phyloP scores from a whole-genome alignment of 2,113 vertebrate species.

The Pygoscelis adeliae region DNA sequence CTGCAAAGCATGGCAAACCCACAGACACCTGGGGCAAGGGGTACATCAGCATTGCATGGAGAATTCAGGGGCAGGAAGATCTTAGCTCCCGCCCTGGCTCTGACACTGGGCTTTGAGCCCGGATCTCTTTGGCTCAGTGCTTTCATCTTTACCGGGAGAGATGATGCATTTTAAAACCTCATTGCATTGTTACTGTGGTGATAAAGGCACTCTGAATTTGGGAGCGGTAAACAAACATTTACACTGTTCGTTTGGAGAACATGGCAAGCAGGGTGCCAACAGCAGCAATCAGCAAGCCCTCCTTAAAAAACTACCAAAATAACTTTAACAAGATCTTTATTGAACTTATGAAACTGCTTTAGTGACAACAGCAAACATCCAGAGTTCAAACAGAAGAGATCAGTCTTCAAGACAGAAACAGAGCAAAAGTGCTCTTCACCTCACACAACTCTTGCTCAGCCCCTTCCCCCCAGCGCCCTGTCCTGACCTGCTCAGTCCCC shows the following conservation, averaged over 20 bases:
- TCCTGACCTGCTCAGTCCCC: neutral
- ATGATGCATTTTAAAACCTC: neutral
- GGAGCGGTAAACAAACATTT: neutral
- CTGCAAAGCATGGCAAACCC: neutral
- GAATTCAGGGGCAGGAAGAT: neutral
- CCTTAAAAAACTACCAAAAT: neutral
- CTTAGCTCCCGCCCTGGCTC: neutral
- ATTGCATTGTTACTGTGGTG: neutral
- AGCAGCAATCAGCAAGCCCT: neutral
- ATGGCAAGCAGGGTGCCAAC: neutral
- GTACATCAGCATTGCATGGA: neutral
- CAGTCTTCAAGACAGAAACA: neutral
- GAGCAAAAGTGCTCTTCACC: neutral
- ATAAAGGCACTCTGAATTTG: neutral
- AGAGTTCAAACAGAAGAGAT: neutral
- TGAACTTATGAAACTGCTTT: neutral
- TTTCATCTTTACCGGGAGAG: neutral
- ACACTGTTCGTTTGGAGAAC: neutral
- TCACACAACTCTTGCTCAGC: neutral
- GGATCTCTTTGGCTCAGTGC: neutral
- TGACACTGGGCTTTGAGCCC: neutral
- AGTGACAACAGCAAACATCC: neutral
- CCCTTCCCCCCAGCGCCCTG: rapidly evolving
- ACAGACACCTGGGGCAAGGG: neutral
- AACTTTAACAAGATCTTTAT: neutral